These are phyloP conservation scores for Xestia xanthographa DNA, from an alignment of 2,888 invertebrate genomes.

Conservation along the genomic window DNA sequence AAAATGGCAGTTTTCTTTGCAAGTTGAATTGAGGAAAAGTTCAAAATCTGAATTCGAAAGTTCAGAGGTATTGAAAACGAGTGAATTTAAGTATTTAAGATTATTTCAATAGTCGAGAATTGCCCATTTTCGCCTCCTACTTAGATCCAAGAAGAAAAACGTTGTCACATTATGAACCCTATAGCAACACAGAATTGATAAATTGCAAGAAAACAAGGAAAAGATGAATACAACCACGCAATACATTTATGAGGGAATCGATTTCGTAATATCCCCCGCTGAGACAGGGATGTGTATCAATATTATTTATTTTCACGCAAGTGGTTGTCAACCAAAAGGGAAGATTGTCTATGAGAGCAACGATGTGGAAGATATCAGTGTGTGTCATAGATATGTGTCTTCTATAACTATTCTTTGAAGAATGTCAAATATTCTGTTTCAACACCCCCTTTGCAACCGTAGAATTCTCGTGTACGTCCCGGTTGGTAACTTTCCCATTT, in stretches of 20 bases:
- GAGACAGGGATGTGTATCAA: constrained; percentile 40
- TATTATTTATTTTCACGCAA: constrained; percentile 51
- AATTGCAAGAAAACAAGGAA: constrained; percentile 37
- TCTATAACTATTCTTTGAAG: background rate
- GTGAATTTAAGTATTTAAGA: background rate
- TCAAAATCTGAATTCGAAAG: background rate
- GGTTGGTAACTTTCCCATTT: no score
- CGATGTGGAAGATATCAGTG: constrained; percentile 22
- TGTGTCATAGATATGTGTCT: constrained; percentile 29
- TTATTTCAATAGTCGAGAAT: constrained; percentile 5
- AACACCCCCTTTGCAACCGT: background rate
- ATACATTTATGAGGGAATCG: constrained; percentile 46
- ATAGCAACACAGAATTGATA: constrained; percentile 13
- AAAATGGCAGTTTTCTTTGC: background rate
- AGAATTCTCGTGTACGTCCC: no score
- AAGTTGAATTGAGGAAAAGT: constrained; percentile 14
- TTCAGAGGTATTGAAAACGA: background rate
- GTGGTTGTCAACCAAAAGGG: constrained; percentile 32
- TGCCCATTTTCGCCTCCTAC: background rate
- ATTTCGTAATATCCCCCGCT: constrained; percentile 47
- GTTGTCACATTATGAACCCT: constrained; percentile 1
- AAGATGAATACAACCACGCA: constrained; percentile 36
- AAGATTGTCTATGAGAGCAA: constrained; percentile 35
- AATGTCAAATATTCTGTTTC: background rate
- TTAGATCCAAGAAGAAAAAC: background rate